Evolutionary conservation across 2,888 invertebrate species (phyloP).

Genomic region (Girardia tigrina): DNA sequence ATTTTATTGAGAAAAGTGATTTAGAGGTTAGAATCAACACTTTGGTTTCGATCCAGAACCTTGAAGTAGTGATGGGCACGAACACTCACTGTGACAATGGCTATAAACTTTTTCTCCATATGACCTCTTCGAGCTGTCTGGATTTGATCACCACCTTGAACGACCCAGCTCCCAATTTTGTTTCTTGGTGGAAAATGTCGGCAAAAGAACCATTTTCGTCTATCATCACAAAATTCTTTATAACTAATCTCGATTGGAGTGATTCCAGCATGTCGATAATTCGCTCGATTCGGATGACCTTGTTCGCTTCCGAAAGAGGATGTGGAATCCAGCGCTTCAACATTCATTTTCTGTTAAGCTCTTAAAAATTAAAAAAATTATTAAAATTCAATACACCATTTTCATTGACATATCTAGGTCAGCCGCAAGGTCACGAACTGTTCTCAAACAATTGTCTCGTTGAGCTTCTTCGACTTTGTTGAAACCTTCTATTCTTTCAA

Average conservation of each 20-base stretch:
- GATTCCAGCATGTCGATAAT: slow-evolving; percentile 26
- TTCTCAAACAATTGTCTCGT: too few relatives aligned
- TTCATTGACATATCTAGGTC: too few relatives aligned
- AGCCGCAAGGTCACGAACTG: too few relatives aligned
- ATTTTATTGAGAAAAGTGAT: slow-evolving; percentile 27
- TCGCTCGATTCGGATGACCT: slow-evolving; percentile 32
- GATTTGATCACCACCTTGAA: slow-evolving; percentile 3
- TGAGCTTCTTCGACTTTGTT: too few relatives aligned
- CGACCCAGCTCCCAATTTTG: slow-evolving; percentile 26
- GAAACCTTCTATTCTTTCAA: too few relatives aligned
- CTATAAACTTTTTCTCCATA: slow-evolving; percentile 29
- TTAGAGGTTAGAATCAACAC: slow-evolving; percentile 21
- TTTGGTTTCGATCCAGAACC: slow-evolving; percentile 24
- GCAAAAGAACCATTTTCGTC: slow-evolving; percentile 27
- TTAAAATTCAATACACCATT: slow-evolving; percentile 30
- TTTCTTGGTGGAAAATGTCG: slow-evolving; percentile 24
- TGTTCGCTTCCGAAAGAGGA: slow-evolving; percentile 28
- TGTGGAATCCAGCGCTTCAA: slow-evolving; percentile 31
- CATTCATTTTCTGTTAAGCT: slow-evolving; percentile 26
- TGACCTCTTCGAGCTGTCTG: slow-evolving; percentile 13
- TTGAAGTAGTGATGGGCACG: slow-evolving; percentile 27
- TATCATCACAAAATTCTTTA: slow-evolving; percentile 13
- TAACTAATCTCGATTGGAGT: slow-evolving; percentile 21
- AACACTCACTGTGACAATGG: slow-evolving; percentile 26
- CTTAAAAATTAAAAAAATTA: too few relatives aligned